These are phyloP conservation scores for Zeugodacus cucurbitae DNA, from an alignment of 1,140 invertebrate species.

Conservation along the genomic window DNA sequence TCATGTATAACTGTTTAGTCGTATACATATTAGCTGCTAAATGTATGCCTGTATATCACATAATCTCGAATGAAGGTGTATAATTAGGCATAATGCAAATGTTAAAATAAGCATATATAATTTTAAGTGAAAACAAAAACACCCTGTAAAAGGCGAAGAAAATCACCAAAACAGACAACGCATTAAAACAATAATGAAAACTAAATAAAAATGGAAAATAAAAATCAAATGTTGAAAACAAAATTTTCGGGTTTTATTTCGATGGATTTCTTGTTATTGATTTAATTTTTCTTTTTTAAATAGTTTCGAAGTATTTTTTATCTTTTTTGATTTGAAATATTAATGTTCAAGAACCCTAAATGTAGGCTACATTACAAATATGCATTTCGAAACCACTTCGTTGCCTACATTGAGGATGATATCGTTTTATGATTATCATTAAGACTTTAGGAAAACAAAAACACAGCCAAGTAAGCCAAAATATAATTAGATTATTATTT, in stretches of 20 bases:
- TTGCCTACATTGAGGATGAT: too few species aligned
- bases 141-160: neutral
- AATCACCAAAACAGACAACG: neutral
- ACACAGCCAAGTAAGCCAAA: too few species aligned
- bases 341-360: too few species aligned
- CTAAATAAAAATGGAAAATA: neutral
- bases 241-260: neutral
- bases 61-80: neutral
- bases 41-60: neutral
- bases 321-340: neutral
- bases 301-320: neutral
- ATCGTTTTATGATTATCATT: too few species aligned
- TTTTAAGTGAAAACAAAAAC: neutral
- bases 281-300: too few species aligned
- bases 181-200: conserved; percentile 24
- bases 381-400: too few species aligned
- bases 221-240: neutral
- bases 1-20: neutral
- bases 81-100: neutral
- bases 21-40: neutral
- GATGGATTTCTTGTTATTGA: too few species aligned
- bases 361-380: too few species aligned
- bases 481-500: too few species aligned
- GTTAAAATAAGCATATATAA: neutral
- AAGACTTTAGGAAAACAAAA: too few species aligned